Conservation (phyloP, 92 coral and sea anemone genomes). For the Epizoanthus scotinus region DNA sequence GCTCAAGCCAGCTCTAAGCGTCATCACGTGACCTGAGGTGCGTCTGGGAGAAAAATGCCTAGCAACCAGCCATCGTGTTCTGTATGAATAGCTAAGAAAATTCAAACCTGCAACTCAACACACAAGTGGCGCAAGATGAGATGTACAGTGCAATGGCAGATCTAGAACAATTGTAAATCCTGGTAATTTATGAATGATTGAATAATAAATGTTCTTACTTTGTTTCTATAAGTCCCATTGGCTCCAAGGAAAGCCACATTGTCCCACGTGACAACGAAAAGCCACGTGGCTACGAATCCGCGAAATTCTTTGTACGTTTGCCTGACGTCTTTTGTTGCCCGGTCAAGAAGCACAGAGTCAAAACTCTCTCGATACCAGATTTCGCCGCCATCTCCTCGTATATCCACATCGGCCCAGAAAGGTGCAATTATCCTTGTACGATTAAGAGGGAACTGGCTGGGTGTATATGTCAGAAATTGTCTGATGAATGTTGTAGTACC, state of each 20-base stretch:
- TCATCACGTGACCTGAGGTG: too few relatives aligned
- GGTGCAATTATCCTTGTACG: constrained; percentile 38
- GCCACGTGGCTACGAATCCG: constrained; percentile 30
- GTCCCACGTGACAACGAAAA: constrained; percentile 46
- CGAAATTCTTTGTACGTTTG: background rate
- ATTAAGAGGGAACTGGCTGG: constrained; percentile 24
- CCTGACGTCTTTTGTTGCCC: constrained; percentile 42
- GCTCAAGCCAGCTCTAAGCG: too few relatives aligned
- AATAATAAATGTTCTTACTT: too few relatives aligned
- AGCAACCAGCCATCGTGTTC: too few relatives aligned
- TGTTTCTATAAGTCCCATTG: too few relatives aligned
- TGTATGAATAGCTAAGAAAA: too few relatives aligned
- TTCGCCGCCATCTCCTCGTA: constrained; percentile 37
- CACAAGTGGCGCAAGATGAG: too few relatives aligned
- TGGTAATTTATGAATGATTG: too few relatives aligned
- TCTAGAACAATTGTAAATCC: too few relatives aligned
- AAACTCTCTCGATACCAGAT: constrained; percentile 34
- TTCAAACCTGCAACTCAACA: too few relatives aligned
- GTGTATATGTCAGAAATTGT: constrained; percentile 12
- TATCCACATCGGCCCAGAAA: constrained; percentile 52
- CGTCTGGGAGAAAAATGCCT: too few relatives aligned
- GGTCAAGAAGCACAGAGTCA: constrained; percentile 21
- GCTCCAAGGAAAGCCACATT: constrained; percentile 2
- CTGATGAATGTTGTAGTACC: constrained; percentile 17
- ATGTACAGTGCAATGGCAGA: too few relatives aligned